Evolutionary conservation across 2,888 invertebrate species (phyloP).

Genomic region (Kuschelorhynchus macadamiae): DNA sequence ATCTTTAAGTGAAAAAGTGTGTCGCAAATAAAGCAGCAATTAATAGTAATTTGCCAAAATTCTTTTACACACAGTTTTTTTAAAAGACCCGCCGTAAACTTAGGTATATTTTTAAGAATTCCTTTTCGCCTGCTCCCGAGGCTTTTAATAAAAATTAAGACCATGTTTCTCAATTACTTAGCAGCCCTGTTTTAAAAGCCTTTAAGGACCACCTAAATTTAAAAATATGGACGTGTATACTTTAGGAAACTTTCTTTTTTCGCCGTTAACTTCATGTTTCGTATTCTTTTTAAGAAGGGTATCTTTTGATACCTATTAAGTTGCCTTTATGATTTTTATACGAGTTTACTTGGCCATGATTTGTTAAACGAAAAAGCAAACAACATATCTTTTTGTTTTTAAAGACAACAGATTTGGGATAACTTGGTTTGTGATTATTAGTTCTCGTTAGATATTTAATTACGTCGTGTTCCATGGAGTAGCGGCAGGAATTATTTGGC

Average conservation of each 20-base stretch:
- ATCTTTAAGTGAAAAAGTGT: background rate
- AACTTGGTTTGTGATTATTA: too few relatives aligned
- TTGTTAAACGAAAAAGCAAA: too few relatives aligned
- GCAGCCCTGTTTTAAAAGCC: slow-evolving; percentile 67
- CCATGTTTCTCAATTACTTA: slow-evolving; percentile 69
- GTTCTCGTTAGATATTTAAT: too few relatives aligned
- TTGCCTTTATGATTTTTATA: slow-evolving; percentile 20
- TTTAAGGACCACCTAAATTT: slow-evolving; percentile 68
- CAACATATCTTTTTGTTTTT: too few relatives aligned
- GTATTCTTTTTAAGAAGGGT: slow-evolving; percentile 31
- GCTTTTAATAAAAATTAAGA: slow-evolving; percentile 64
- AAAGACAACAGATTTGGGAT: too few relatives aligned
- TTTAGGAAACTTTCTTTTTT: slow-evolving; percentile 57
- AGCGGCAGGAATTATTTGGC: too few relatives aligned
- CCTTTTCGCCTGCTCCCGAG: slow-evolving; percentile 16
- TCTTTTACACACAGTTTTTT: slow-evolving; percentile 3
- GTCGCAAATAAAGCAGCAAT: too few relatives aligned
- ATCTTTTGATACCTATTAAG: slow-evolving; percentile 14
- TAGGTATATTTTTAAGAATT: background rate
- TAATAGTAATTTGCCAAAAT: background rate
- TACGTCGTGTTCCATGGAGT: too few relatives aligned
- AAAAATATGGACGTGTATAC: slow-evolving; percentile 68
- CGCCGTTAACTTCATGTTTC: slow-evolving; percentile 47
- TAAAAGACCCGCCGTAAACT: background rate
- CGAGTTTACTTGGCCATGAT: background rate